Evolutionary conservation across 2,888 invertebrate genomes (phyloP).

Genomic region (Blera fallax): DNA sequence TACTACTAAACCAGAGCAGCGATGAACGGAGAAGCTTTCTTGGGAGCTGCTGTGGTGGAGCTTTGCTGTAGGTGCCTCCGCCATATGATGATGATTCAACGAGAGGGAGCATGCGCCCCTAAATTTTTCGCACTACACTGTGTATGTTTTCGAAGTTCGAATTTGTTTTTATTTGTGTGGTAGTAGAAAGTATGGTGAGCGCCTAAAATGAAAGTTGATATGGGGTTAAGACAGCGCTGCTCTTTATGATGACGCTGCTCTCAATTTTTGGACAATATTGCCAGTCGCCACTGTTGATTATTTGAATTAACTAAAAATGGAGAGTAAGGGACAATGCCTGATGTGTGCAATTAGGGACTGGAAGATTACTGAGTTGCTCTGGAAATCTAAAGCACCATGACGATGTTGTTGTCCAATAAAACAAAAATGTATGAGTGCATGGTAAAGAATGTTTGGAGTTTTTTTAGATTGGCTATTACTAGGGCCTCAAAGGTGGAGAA

Average conservation of each 20-base stretch:
- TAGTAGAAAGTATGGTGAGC: neutral
- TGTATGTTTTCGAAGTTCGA: conserved; percentile 59
- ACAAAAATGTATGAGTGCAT: neutral
- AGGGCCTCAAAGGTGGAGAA: too few relatives aligned
- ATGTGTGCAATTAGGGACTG: neutral
- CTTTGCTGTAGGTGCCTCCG: conserved; percentile 45
- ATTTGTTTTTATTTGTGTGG: conserved; percentile 1
- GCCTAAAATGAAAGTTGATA: conserved; percentile 64
- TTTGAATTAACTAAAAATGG: conserved; percentile 14
- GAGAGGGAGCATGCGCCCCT: conserved; percentile 71
- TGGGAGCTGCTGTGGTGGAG: neutral
- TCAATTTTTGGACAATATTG: conserved; percentile 16
- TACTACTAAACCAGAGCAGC: conserved; percentile 24
- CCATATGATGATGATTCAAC: conserved; percentile 42
- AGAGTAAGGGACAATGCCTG: conserved; percentile 14
- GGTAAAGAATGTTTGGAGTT: too few relatives aligned
- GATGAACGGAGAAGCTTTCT: conserved; percentile 23
- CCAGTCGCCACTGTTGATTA: conserved; percentile 33
- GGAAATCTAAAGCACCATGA: neutral
- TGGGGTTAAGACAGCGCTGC: conserved; percentile 40
- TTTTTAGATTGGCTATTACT: too few relatives aligned
- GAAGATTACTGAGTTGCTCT: neutral
- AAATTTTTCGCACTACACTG: neutral
- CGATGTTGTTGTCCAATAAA: neutral
- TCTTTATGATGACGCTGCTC: conserved; percentile 27